Evolutionary conservation across 1,140 invertebrate species (phyloP).

Genomic region (Cryptotermes secundus): DNA sequence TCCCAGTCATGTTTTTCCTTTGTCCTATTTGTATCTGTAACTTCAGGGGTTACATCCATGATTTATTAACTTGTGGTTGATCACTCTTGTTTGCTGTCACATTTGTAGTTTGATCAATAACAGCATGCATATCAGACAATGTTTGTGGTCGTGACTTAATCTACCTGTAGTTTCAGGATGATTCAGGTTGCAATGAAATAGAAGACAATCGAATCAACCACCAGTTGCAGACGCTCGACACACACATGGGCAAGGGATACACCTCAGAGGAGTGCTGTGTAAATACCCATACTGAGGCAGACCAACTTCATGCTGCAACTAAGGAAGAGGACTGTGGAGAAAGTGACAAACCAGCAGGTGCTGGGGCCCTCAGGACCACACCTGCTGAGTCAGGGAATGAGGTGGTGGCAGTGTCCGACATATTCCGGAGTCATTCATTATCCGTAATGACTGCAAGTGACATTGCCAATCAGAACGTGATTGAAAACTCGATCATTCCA

Average conservation of each 20-base stretch:
- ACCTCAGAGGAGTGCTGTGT: too few relatives aligned
- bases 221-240: conserved; percentile 46
- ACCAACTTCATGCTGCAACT: too few relatives aligned
- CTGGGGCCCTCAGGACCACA: neutral
- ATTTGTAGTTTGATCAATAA: too few relatives aligned
- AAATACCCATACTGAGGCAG: too few relatives aligned
- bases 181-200: conserved; percentile 47
- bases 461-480: conserved; percentile 60
- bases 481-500: neutral
- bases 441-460: conserved; percentile 51
- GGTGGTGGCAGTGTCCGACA: neutral
- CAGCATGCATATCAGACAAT: too few relatives aligned
- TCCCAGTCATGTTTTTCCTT: too few relatives aligned
- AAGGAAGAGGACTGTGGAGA: too few relatives aligned
- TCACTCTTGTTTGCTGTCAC: too few relatives aligned
- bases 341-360: neutral
- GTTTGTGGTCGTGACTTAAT: neutral
- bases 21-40: too few relatives aligned
- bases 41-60: too few relatives aligned
- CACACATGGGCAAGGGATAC: conserved; percentile 29
- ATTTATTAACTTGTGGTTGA: too few relatives aligned
- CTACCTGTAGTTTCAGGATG: conserved; percentile 43
- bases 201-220: conserved; percentile 46
- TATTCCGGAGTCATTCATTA: neutral
- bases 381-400: too few relatives aligned